Percentiles rank a stretch among this genome's conserved stretches.
phyloP scores from a whole-genome alignment of 2,113 vertebrate genomes.

The Macquaria ambigua region DNA sequence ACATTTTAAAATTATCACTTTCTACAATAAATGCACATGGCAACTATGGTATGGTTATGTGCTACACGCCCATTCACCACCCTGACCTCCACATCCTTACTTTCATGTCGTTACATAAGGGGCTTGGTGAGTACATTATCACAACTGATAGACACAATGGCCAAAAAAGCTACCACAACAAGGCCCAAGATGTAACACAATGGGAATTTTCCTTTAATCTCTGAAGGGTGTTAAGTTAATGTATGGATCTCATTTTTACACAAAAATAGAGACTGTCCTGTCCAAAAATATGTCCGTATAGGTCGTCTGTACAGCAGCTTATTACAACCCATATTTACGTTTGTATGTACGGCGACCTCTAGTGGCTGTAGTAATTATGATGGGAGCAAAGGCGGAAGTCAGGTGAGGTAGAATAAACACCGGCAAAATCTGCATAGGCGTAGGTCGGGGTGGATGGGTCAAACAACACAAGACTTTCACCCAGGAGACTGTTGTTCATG shows the following conservation, averaged over 20 bases:
- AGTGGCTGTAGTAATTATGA: no score
- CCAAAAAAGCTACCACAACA: background rate
- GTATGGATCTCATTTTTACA: constrained; percentile 1
- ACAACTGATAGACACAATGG: background rate
- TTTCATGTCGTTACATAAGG: no score
- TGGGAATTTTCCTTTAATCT: background rate
- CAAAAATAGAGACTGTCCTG: background rate
- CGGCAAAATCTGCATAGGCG: no score
- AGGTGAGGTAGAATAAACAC: no score
- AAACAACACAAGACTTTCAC: no score
- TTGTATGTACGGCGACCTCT: no score
- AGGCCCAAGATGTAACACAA: background rate
- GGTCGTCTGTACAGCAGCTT: no score
- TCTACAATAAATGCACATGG: background rate
- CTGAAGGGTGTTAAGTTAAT: background rate
- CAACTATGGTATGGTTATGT: background rate
- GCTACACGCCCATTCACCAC: background rate
- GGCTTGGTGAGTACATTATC: background rate
- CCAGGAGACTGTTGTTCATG: no score
- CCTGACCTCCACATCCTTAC: background rate
- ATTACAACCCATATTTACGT: no score
- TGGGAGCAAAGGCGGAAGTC: no score
- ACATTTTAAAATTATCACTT: background rate
- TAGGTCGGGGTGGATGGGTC: no score
- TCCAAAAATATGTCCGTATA: no score